A percentile compares a stretch with the other conserved stretches of the same genome.
phyloP scores from a whole-genome alignment of 2,113 vertebrate genomes.

The Perognathus longimembris region DNA sequence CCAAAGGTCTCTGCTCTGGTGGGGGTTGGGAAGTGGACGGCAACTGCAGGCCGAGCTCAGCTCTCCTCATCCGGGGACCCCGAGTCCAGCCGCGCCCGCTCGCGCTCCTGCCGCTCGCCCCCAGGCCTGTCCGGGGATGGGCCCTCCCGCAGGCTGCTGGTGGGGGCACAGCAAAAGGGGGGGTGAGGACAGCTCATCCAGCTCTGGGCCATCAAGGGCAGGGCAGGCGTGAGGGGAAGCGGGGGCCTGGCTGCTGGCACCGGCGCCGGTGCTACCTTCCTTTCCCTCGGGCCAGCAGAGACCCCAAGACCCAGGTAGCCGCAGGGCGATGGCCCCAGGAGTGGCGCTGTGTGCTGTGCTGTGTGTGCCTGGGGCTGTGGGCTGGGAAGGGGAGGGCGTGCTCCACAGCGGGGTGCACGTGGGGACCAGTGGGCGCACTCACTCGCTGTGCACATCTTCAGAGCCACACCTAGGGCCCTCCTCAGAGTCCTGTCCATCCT shows the following conservation, averaged over 20 bases:
- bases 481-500: conserved; percentile 77
- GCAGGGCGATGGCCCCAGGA: too few relatives aligned
- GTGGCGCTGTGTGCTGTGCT: too few relatives aligned
- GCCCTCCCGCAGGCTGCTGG: conserved; percentile 80
- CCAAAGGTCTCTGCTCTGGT: conserved; percentile 3
- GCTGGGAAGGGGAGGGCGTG: too few relatives aligned
- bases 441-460: conserved; percentile 84
- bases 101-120: conserved; percentile 64
- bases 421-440: conserved; percentile 48
- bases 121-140: conserved; percentile 71
- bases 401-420: too few relatives aligned
- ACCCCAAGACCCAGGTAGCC: not conserved
- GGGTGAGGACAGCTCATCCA: not conserved
- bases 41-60: conserved; percentile 74
- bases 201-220: not conserved
- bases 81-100: conserved; percentile 48
- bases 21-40: conserved; percentile 22
- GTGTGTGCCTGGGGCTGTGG: too few relatives aligned
- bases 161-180: not conserved
- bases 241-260: too few relatives aligned
- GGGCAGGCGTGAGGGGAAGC: not conserved
- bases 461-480: conserved; percentile 58
- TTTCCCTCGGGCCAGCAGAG: not conserved
- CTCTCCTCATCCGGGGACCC: conserved; percentile 83
- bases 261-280: not conserved